Percentiles rank a stretch among this genome's conserved stretches.
Evolutionary conservation across 2,113 vertebrate species (phyloP).

Genomic region (Tachuris rubrigastra): DNA sequence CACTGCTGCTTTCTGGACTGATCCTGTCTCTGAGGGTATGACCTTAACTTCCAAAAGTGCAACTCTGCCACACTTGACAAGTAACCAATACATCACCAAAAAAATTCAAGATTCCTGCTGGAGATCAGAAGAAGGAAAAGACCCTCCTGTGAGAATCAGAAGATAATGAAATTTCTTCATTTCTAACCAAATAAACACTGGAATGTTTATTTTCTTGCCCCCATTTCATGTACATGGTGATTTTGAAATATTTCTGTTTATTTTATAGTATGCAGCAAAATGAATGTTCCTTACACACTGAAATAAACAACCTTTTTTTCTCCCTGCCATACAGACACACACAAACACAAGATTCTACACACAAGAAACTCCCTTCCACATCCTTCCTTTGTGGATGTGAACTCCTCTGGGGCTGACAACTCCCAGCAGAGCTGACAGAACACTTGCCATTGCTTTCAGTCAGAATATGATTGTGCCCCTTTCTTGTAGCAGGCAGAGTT

Average conservation of each 20-base stretch:
- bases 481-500: constrained; percentile 65
- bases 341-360: neutral
- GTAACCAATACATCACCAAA: neutral
- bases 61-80: neutral
- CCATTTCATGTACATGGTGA: neutral
- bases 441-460: constrained; percentile 34
- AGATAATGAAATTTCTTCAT: neutral
- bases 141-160: neutral
- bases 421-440: neutral
- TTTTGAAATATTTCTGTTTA: constrained; percentile 22
- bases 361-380: constrained; percentile 5
- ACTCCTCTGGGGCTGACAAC: neutral
- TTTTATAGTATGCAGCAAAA: constrained; percentile 5
- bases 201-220: neutral
- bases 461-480: neutral
- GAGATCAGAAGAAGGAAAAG: neutral
- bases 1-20: neutral
- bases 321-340: neutral
- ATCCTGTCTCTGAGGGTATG: neutral
- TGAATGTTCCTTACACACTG: neutral
- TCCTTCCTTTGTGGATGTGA: constrained; percentile 37
- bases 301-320: neutral
- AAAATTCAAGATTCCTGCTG: neutral
- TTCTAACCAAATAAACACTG: constrained; percentile 25
- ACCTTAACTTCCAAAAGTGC: neutral